Evolutionary conservation across 2,113 vertebrate species (phyloP).

Genomic region (Meleagris gallopavo): DNA sequence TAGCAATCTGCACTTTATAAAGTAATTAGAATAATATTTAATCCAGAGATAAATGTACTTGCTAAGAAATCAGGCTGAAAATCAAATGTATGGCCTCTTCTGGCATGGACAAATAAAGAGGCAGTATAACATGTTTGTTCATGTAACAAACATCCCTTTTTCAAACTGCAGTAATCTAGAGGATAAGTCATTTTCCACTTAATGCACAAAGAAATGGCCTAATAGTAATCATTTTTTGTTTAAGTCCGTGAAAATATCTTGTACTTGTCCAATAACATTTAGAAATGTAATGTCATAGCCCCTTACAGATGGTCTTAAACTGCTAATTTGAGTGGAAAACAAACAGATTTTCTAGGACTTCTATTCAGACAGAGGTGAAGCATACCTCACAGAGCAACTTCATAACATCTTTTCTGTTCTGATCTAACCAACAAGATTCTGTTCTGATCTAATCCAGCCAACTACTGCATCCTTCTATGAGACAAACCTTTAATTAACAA

Average conservation of each 20-base stretch:
- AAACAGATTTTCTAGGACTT: background rate
- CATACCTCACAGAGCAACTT: background rate
- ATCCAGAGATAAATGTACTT: background rate
- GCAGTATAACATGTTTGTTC: accelerated
- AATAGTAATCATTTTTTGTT: background rate
- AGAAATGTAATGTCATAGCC: background rate
- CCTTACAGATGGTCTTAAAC: background rate
- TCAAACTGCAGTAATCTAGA: background rate
- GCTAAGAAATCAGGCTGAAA: background rate
- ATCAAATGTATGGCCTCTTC: background rate
- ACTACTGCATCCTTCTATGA: background rate
- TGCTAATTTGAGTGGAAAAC: background rate
- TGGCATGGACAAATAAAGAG: background rate
- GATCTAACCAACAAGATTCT: background rate
- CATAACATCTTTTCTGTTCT: background rate
- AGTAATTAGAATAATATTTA: background rate
- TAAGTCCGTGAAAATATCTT: background rate
- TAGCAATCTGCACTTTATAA: background rate
- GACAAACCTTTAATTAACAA: background rate
- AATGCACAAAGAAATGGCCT: background rate
- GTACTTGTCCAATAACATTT: background rate
- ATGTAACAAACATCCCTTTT: background rate
- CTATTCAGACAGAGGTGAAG: background rate
- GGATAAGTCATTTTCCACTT: background rate
- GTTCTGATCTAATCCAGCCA: background rate